Conservation (phyloP, 1,140 invertebrate species). For the Drosophila lacteicornis region DNA sequence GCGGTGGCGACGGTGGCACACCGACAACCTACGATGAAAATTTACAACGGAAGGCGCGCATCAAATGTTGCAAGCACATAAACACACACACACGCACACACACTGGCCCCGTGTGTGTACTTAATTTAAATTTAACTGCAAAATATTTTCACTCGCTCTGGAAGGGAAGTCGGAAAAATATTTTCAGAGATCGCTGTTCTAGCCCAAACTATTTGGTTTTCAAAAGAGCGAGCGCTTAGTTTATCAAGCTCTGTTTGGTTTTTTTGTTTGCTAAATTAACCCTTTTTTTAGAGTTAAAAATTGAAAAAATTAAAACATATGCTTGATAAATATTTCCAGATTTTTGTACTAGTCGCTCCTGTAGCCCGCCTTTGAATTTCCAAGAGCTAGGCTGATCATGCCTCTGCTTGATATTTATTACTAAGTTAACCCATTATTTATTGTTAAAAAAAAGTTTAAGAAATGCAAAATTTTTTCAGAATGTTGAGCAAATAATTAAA, state of each 20-base stretch:
- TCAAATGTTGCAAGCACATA: slow-evolving; percentile 79
- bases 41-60: slow-evolving; percentile 65
- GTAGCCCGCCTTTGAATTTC: too few species aligned
- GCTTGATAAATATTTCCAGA: neutral
- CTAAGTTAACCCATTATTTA: neutral
- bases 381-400: too few species aligned
- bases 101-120: slow-evolving; percentile 29
- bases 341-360: too few species aligned
- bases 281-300: too few species aligned
- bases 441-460: too few species aligned
- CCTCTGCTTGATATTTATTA: too few species aligned
- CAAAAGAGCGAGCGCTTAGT: neutral
- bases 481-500: too few species aligned
- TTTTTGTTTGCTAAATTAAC: too few species aligned
- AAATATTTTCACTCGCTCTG: slow-evolving; percentile 77
- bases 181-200: slow-evolving; percentile 16
- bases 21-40: slow-evolving; percentile 57
- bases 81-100: slow-evolving; percentile 43
- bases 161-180: slow-evolving; percentile 53
- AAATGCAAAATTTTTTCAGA: too few species aligned
- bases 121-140: slow-evolving; percentile 84
- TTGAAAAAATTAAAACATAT: too few species aligned
- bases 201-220: too few species aligned
- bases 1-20: slow-evolving; percentile 46
- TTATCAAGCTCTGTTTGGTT: slow-evolving; percentile 5